A percentile compares a stretch with the other conserved stretches of the same genome.
phyloP scores from a whole-genome alignment of 2,797 vertebrate species.

The Melanotaenia pygmaea region DNA sequence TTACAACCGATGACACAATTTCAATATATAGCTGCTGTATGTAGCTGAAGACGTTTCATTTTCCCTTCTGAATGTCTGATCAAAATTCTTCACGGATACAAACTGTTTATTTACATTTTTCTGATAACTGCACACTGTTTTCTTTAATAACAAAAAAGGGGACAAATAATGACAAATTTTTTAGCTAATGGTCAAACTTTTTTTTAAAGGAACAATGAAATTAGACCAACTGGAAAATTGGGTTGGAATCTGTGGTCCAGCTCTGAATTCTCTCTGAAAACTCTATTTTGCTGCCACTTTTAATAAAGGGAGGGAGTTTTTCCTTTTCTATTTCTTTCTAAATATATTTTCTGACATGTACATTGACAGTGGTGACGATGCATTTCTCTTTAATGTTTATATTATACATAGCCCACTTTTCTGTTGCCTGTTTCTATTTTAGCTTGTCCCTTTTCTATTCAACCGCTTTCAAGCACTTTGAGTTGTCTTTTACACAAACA shows the following conservation, averaged over 20 bases:
- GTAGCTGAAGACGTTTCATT: background rate
- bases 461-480: too few species aligned
- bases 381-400: too few species aligned
- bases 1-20: conserved; percentile 8
- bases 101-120: background rate
- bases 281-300: background rate
- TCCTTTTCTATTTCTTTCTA: background rate
- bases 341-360: background rate
- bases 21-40: background rate
- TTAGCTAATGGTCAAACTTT: background rate
- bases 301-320: background rate
- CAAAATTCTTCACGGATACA: background rate
- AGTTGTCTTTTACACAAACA: too few species aligned
- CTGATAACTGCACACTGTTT: too few species aligned
- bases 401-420: too few species aligned
- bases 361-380: too few species aligned
- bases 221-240: background rate
- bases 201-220: too few species aligned
- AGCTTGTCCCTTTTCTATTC: too few species aligned
- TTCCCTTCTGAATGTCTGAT: background rate
- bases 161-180: too few species aligned
- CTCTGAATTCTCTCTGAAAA: background rate
- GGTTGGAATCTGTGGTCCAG: background rate
- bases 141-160: too few species aligned
- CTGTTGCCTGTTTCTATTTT: too few species aligned